Evolutionary conservation across 2,888 invertebrate genomes (phyloP).

Genomic region (Stenotaenia linearis): DNA sequence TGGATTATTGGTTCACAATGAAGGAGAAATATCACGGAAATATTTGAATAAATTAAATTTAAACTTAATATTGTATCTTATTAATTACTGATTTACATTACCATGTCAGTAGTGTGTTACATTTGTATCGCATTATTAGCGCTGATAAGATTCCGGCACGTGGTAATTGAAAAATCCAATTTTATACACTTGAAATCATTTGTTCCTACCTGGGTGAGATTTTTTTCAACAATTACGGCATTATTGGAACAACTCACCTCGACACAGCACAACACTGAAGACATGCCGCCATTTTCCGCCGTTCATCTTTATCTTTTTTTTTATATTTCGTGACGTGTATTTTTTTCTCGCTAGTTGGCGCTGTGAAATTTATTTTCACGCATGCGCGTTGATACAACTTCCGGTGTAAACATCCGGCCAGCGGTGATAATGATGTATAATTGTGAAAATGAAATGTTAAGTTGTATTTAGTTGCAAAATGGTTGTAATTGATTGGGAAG

Average conservation of each 20-base stretch:
- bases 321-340: not conserved
- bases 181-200: not conserved
- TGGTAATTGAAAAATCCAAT: not conserved
- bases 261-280: constrained; percentile 94
- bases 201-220: not conserved
- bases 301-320: constrained; percentile 21
- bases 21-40: no score
- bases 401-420: not conserved
- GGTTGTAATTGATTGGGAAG: constrained; percentile 14
- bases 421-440: not conserved
- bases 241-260: constrained; percentile 63
- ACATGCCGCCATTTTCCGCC: constrained; percentile 77
- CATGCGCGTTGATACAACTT: not conserved
- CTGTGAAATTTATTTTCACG: not conserved
- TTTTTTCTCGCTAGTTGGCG: not conserved
- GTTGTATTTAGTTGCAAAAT: no score
- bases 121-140: not conserved
- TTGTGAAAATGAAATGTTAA: no score
- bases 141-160: not conserved
- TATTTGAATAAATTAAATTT: not conserved
- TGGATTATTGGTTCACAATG: no score
- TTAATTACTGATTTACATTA: not conserved
- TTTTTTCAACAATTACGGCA: not conserved
- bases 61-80: not conserved
- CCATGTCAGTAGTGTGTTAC: not conserved